Percentiles rank a stretch among this genome's conserved stretches.
phyloP scores from a whole-genome alignment of 53 echinoderm and acorn worm species.

The Hippasteria phrygiana region DNA sequence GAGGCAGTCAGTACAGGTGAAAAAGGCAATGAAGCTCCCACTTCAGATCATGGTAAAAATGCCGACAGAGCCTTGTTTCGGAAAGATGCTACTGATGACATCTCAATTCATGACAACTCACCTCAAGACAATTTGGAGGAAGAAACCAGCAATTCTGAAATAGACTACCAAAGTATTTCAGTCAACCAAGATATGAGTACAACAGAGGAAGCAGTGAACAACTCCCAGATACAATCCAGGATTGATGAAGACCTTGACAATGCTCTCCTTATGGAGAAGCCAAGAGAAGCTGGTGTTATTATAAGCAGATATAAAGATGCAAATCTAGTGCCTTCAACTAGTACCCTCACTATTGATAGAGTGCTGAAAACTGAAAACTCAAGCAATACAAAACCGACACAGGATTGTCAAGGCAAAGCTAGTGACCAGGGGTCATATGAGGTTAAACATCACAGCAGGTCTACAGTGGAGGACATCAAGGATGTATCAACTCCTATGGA shows the following conservation, averaged over 20 bases:
- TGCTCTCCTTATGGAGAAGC: not conserved
- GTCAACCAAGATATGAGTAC: not conserved
- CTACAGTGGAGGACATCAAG: not conserved
- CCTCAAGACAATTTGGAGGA: not conserved
- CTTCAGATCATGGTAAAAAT: not conserved
- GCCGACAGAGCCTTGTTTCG: not conserved
- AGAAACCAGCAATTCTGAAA: not conserved
- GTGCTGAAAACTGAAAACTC: not conserved
- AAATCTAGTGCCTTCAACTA: not conserved
- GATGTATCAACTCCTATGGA: not conserved
- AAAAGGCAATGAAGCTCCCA: not conserved
- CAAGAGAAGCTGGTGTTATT: not conserved
- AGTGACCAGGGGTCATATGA: not conserved
- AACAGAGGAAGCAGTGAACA: not conserved
- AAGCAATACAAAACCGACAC: not conserved
- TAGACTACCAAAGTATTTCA: not conserved
- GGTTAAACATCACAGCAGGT: not conserved
- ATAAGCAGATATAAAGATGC: not conserved
- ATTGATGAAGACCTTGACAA: not conserved
- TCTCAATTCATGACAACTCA: not conserved
- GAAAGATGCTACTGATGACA: not conserved
- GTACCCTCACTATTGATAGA: not conserved
- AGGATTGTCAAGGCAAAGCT: not conserved
- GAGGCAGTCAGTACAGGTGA: not conserved
- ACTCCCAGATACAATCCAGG: not conserved